Evolutionary conservation across 2,113 vertebrate species (phyloP), one percentile per base, ranked within the genome.

Genomic region (Calidris pygmaea): DNA sequence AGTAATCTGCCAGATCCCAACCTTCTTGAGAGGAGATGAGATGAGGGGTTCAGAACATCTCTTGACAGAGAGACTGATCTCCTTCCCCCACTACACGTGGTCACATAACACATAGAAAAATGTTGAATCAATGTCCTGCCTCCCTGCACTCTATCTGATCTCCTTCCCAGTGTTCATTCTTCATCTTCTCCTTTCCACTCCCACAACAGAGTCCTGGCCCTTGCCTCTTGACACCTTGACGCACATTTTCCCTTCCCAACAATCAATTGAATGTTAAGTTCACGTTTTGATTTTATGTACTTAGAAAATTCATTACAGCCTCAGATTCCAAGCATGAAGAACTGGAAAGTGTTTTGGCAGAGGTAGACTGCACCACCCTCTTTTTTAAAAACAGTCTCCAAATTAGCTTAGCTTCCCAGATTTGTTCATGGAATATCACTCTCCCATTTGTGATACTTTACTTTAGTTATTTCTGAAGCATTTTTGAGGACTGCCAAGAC

Each of bases 401-500:
- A 9, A 89, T 58, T 56, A 95, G 56, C 73, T 81, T 73, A 37
- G 72, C 76, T 90, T 80, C 90, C 87, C 55, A 66, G 47, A n/a
- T 82, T 63, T 87, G 77, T 35, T 89, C 91, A 68, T 1, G 0
- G 84, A 94, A 79, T 37, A 71, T 74, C 92, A 56, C 76, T 75
- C 39, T 90, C 80, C 24, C 32, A 11, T 93, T 91, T 83, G 47
- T 53, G 79, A 90, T 81, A 29, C 56, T 89, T 88, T 70, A 63
- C 72, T 77, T 82, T 90, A 73, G 90, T 85, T 85, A 68, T 67
- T 87, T 73, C 66, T n/a, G n/a, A 60, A 70, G 89, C 4, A 1
- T 21, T 95, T 93, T 12, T 94, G 47, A 62, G 45, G 88, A 24
- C 52, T 94, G 90, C 70, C 77, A 97, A 93, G 84, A 84, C 50